phyloP scores from a whole-genome alignment of 2,888 invertebrate species.

The Digitonthophagus gazella region DNA sequence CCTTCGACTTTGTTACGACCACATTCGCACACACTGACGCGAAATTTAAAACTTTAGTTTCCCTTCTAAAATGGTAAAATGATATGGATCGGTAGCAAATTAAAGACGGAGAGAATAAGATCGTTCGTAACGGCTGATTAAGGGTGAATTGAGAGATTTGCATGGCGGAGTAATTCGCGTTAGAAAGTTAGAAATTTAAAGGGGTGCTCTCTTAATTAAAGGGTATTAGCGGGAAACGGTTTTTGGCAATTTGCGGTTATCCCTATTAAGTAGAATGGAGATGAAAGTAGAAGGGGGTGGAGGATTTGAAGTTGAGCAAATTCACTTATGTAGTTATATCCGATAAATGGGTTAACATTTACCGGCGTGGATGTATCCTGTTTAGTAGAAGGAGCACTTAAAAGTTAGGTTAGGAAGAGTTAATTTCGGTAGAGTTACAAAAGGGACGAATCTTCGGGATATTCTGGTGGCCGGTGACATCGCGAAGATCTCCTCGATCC shows the following conservation, averaged over 20 bases:
- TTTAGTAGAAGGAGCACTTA: slow-evolving; percentile 1
- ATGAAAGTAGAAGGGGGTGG: not conserved
- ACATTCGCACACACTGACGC: not conserved
- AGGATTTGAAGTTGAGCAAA: slow-evolving; percentile 15
- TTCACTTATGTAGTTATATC: slow-evolving; percentile 16
- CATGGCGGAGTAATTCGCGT: not conserved
- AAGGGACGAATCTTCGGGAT: not conserved
- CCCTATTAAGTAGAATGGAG: slow-evolving; percentile 14
- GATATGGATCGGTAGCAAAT: too few species aligned
- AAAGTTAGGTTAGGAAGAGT: not conserved
- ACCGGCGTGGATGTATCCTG: slow-evolving; percentile 5
- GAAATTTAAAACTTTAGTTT: not conserved
- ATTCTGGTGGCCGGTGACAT: not conserved
- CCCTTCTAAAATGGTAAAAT: too few species aligned
- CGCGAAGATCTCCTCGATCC: slow-evolving; percentile 25
- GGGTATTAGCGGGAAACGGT: slow-evolving; percentile 10
- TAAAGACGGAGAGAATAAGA: too few species aligned
- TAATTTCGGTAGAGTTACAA: not conserved
- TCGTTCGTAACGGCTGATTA: not conserved
- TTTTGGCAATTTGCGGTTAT: slow-evolving; percentile 14
- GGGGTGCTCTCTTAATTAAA: slow-evolving; percentile 5
- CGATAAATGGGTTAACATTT: slow-evolving; percentile 17
- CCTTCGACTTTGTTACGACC: not conserved
- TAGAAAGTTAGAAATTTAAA: not conserved
- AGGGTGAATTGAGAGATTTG: not conserved